These are phyloP conservation scores for Melanotaenia duboulayi DNA, from an alignment of 2,113 vertebrate species.

Conservation along the genomic window DNA sequence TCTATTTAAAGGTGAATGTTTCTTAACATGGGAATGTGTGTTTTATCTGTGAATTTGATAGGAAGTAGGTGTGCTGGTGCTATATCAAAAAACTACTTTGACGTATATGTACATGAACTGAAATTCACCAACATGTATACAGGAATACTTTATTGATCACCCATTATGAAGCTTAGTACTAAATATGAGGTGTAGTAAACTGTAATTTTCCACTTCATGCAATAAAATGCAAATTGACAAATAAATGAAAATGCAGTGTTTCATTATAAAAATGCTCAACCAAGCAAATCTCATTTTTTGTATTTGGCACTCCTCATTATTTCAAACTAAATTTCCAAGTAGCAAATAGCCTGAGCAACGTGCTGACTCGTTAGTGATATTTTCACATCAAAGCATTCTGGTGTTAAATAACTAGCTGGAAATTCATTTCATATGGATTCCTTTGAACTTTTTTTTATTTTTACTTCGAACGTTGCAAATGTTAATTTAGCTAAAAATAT, in stretches of 20 bases:
- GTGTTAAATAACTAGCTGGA: conserved; percentile 32
- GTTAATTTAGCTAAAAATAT: conserved; percentile 32
- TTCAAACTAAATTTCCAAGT: background rate
- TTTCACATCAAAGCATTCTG: conserved; percentile 43
- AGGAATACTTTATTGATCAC: conserved; percentile 41
- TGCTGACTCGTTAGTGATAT: conserved; percentile 46
- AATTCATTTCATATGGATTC: conserved; percentile 29
- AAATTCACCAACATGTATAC: background rate
- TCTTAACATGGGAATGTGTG: too few relatives aligned
- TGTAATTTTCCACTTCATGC: conserved; percentile 6
- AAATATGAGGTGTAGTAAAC: conserved; percentile 7
- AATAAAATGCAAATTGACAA: conserved; percentile 25
- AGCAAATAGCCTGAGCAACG: conserved; percentile 27
- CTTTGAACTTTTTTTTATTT: conserved; percentile 34
- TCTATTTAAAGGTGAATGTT: too few relatives aligned
- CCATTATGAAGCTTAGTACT: conserved; percentile 21
- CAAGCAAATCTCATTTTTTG: conserved; percentile 14
- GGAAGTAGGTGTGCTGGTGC: too few relatives aligned
- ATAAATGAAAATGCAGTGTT: background rate
- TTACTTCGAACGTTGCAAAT: conserved; percentile 20
- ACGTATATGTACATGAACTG: background rate
- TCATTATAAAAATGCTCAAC: conserved; percentile 23
- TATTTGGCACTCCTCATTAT: background rate
- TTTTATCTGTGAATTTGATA: too few relatives aligned
- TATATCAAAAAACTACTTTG: too few relatives aligned